Conservation (phyloP, 2,888 invertebrate species). For the Stomorhina lunata region DNA sequence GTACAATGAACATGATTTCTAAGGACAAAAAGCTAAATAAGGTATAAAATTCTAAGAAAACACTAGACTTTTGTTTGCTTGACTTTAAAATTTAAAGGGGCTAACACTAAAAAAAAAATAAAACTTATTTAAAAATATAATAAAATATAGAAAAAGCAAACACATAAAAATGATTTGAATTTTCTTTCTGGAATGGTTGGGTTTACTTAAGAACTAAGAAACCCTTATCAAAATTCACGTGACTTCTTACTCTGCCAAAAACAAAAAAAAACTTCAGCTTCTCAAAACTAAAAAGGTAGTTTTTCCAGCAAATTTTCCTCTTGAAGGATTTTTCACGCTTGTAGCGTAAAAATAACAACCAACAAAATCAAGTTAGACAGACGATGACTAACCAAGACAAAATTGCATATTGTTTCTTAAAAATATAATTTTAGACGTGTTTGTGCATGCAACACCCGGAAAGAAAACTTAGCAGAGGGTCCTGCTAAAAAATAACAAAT, state of each 20-base stretch:
- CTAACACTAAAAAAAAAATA: neutral
- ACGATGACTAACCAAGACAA: slow-evolving; percentile 14
- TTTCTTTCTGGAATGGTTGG: slow-evolving; percentile 49
- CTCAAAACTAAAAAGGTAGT: slow-evolving; percentile 11
- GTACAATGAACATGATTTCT: slow-evolving; percentile 28
- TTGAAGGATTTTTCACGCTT: slow-evolving; percentile 68
- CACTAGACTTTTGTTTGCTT: neutral
- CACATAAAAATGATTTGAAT: slow-evolving; percentile 64
- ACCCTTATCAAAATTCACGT: slow-evolving; percentile 50
- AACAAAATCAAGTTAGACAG: slow-evolving; percentile 28
- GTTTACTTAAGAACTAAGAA: neutral
- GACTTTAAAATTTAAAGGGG: neutral
- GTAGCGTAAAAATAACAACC: slow-evolving; percentile 59
- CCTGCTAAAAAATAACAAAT: neutral
- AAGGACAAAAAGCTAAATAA: neutral
- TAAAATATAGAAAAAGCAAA: neutral
- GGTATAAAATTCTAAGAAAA: no score
- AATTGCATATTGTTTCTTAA: slow-evolving; percentile 61
- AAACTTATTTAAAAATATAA: slow-evolving; percentile 1
- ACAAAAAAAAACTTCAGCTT: neutral
- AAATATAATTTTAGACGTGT: slow-evolving; percentile 31
- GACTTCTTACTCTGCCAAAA: slow-evolving; percentile 15
- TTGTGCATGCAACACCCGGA: slow-evolving; percentile 22
- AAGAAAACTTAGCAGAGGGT: neutral
- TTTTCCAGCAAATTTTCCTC: slow-evolving; percentile 66